A percentile compares a stretch with the other conserved stretches of the same genome.
Conservation (phyloP, 1,140 invertebrate genomes). For the Babylonia areolata region DNA sequence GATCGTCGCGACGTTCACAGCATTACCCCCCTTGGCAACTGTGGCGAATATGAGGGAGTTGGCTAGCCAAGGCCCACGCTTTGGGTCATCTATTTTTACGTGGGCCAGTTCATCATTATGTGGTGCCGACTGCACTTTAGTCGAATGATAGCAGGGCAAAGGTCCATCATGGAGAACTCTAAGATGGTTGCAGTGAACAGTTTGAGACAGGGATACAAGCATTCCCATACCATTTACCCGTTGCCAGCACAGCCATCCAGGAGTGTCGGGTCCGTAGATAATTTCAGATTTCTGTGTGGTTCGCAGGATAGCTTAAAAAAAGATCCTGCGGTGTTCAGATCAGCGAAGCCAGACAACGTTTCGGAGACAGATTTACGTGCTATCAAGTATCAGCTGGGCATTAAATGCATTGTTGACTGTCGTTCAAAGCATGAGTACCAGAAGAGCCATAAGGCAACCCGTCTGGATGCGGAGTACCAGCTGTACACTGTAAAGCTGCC, state of each 20-base stretch:
- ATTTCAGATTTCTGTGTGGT: constrained; percentile 48
- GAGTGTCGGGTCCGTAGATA: constrained; percentile 24
- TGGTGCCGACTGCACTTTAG: not conserved
- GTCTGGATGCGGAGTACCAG: constrained; percentile 56
- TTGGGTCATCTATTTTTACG: not conserved
- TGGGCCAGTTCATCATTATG: not conserved
- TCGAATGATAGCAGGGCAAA: not conserved
- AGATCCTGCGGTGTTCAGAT: constrained; percentile 53
- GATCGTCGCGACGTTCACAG: not conserved
- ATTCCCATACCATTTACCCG: not conserved
- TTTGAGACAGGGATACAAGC: not conserved
- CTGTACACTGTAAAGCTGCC: constrained; percentile 58
- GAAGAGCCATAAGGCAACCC: constrained; percentile 41
- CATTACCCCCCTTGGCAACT: constrained; percentile 20
- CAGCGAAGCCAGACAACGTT: constrained; percentile 65
- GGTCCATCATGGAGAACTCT: not conserved
- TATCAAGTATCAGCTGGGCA: constrained; percentile 53
- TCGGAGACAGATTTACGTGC: constrained; percentile 45
- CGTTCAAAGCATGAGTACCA: constrained; percentile 59
- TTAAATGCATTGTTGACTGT: constrained; percentile 64
- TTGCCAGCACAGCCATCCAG: not conserved
- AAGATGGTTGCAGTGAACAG: not conserved
- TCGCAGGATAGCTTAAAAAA: not conserved
- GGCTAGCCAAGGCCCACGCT: too few relatives aligned
- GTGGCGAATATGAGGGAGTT: not conserved